Base-by-base conservation (phyloP, 2,113 vertebrate species). In the Malurus elegans region DNA sequence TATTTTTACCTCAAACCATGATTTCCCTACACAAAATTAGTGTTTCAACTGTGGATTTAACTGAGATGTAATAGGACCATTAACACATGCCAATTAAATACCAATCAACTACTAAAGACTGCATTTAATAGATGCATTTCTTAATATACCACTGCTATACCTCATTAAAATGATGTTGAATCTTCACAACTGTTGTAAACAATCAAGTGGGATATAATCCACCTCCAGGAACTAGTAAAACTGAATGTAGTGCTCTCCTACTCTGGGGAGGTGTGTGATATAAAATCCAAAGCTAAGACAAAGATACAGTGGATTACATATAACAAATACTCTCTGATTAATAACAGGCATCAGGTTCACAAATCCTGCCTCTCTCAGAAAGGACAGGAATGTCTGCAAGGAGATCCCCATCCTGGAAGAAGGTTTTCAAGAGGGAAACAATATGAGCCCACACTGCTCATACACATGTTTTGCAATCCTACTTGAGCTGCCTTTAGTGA, bases 131-230 rank as follows among this genome's bases (percentile, higher is more conserved):
- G 83, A 85, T 51, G n/a, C 14, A 29, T 83, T 93, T 94, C 72
- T 91, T 87, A 88, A 70, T 73, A 64, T 80, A 86, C 51, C 57
- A 75, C 47, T 83, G 71, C 87, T 96, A 72, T 28, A 72, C 42
- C 66, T 96, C 91, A 96, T 96, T 92, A 95, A 97, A 95, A 84
- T 75, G 58, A 71, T 93, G 78, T 65, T 94, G 90, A 70, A 92
- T 79, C 38, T 88, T 94, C 92, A 93, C 54, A 71, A 92, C 54
- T 56, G 58, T 73, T 90, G 47, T 80, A 80, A 93, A 95, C 85
- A 94, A 95, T 80, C 89, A 92, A 96, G 92, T 66, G 53, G 91
- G 71, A 95, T 88, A 93, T 74, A 94, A 89, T 48, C 86, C 87
- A 87, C 81, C 92, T 78, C 71, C 96, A 95, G 66, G 28, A 96